Evolutionary conservation across 2,113 vertebrate genomes (phyloP), one percentile per base, ranked within the genome.

Genomic region (Cercocebus atys): DNA sequence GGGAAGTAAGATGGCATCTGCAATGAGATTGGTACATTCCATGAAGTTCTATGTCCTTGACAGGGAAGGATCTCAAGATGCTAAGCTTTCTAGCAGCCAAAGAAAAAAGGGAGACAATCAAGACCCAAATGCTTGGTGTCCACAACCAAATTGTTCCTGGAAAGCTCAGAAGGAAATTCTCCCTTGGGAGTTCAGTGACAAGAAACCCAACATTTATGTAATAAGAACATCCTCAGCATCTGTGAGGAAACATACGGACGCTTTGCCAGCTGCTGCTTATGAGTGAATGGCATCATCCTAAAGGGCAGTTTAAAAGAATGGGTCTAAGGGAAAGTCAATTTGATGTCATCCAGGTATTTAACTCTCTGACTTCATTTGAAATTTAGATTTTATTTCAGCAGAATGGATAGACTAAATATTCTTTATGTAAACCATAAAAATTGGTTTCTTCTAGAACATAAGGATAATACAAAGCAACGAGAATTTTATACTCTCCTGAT

Each of bases 361-460:
- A 50, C 23, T 87, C 80, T 97, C 70, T 88, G 64, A 78, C 8
- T 83, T 94, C 45, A 91, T 10, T 70, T 73, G 13, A 27, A 23
- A 80, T 83, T 92, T 45, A 64, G 22, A 81, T 43, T 87, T 73
- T 38, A 76, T 72, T 95, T 96, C 9, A 45, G 30, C 78, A 78
- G 7, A 94, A 66, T 61, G 6, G 25, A 59, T 23, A 55, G 35
- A 27, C 16, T 73, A 93, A 79, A 61, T 50, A 61, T 17, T 64
- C 90, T 97, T 95, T 73, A 95, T 35, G 55, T 12, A 83, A 93
- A 83, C 23, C 52, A 79, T 43, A 84, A 80, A 68, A 76, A 72
- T 4, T 82, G 52, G 8, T 52, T 98, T 90, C n/a, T 70, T 93
- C 93, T 40, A 75, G 64, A 85, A 94, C 8, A 61, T 78, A 90